These are phyloP conservation scores for Leistus spinibarbis DNA, from an alignment of 2,888 invertebrate species.

Conservation along the genomic window DNA sequence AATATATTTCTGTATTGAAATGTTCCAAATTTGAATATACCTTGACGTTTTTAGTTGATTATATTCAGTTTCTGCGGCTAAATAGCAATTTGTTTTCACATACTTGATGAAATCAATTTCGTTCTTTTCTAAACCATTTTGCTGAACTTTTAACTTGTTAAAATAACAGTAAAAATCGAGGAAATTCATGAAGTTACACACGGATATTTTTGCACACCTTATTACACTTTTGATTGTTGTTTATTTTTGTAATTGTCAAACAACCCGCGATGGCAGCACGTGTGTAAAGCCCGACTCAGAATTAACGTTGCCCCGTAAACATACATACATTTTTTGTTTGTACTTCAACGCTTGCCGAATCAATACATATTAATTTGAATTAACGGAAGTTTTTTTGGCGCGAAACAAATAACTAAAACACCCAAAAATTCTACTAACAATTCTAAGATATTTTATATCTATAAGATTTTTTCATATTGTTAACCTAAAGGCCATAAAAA, in stretches of 20 bases:
- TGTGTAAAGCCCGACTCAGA: neutral
- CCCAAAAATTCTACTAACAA: too few relatives aligned
- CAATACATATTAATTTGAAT: neutral
- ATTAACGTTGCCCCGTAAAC: neutral
- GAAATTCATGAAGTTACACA: constrained; percentile 19
- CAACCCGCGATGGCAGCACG: neutral
- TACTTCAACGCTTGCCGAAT: neutral
- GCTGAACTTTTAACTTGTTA: constrained; percentile 48
- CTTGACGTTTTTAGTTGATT: constrained; percentile 41
- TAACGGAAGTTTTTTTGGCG: too few relatives aligned
- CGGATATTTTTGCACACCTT: neutral
- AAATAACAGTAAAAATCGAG: constrained; percentile 20
- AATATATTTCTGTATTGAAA: neutral
- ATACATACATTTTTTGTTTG: too few relatives aligned
- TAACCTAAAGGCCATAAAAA: too few relatives aligned
- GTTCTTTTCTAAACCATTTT: constrained; percentile 48
- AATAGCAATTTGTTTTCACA: constrained; percentile 43
- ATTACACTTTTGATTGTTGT: constrained; percentile 22
- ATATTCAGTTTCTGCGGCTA: constrained; percentile 37
- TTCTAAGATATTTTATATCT: too few relatives aligned
- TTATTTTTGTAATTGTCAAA: constrained; percentile 18
- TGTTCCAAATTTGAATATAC: constrained; percentile 32
- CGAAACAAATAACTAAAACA: neutral
- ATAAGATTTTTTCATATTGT: too few relatives aligned
- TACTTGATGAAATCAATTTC: constrained; percentile 44